Base-by-base conservation (phyloP, 2,113 vertebrate genomes). In the Chionis minor region DNA sequence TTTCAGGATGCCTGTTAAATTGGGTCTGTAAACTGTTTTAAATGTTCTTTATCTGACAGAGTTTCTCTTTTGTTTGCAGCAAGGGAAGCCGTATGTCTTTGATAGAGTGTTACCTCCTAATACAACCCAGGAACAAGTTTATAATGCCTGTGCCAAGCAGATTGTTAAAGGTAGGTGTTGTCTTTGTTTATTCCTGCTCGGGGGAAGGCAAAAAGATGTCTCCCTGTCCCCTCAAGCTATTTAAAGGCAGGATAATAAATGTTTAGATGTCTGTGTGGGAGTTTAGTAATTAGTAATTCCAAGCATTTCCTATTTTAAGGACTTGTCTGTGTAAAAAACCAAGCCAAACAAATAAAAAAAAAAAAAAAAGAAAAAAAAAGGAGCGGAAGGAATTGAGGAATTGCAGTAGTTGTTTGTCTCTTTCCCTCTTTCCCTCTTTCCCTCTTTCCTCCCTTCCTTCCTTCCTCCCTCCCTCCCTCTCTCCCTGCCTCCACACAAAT, bases 81-180 rank as follows among this genome's bases (percentile, higher is more conserved):
- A 99, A 98, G 98, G 98, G n/a, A 99, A 99, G 94, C 99, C 99
- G 0, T 99, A 99, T 55, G 98, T 99, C 86, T 99, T 99, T 27
- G 99, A 99, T 96, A 97, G 98, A 70, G 99, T 99, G 47, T 97
- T 99, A 55, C 98, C 99, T 49, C 99, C 99, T 9, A 99, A 99
- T 97, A 98, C 99, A 3, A 97, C 98, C 28, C 99, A 99, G 97
- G 99, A 99, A 23, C 98, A 99, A 73, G 99, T 99, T 86, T 99
- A 99, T 94, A 99, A 99, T 65, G 98, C 99, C 49, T 99, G 99
- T 96, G 99, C 99, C 79, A 99, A 99, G 95, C 99, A 99, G 96
- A 99, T 99, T 52, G 99, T 99, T 84, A 99, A 99, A 99, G 99
- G 99, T 99, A 96, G 77, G 98, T 87, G 84, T 59, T 78, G 15